Evolutionary conservation across 2,113 vertebrate genomes (phyloP), one percentile per base, ranked within the genome.

Genomic region (Phrynosoma blainvillii): DNA sequence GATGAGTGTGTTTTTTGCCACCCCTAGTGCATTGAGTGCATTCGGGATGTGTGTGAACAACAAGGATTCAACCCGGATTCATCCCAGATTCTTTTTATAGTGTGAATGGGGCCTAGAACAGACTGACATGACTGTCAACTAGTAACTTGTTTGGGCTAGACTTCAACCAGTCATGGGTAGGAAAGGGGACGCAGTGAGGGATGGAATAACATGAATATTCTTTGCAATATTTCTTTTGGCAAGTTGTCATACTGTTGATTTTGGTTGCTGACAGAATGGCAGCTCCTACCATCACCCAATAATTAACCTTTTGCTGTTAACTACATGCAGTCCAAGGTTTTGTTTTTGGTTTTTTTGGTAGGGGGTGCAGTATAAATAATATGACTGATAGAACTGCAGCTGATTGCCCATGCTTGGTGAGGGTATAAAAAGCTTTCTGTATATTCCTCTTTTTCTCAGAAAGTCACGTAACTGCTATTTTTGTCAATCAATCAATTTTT

Each of bases 81-180:
- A 59, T 14, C 11, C 56, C 14, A 14, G 56, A 59, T 59, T 59
- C 56, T 12, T 59, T 59, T 59, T 2, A 59, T 59, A 14, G 11
- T 59, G 14, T 12, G 56, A 36, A 36, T 36, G 36, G 36, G 36
- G 36, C 36, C 56, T 59, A 59, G 14, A 59, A 59, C 56, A 59
- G 56, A 59, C 56, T 59, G 14, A 59, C 56, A 59, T 6, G 56
- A 59, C 10, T 6, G 14, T 59, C 30, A 84, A 47, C 21, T 79
- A 88, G 70, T 27, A 88, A 25, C 1, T 82, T 82, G n/a, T 82
- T 7, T 52, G 59, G 23, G 36, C 87, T 54, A 86, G 25, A 11
- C 1, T 40, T 40, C 10, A 84, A 74, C 70, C 70, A 56, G 36
- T 23, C 13, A 23, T 21, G 16, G 82, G 4, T 12, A 47, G 20